Evolutionary conservation across 1,140 invertebrate genomes (phyloP), one percentile per base, ranked within the genome.

Genomic region (Trissolcus basalis): DNA sequence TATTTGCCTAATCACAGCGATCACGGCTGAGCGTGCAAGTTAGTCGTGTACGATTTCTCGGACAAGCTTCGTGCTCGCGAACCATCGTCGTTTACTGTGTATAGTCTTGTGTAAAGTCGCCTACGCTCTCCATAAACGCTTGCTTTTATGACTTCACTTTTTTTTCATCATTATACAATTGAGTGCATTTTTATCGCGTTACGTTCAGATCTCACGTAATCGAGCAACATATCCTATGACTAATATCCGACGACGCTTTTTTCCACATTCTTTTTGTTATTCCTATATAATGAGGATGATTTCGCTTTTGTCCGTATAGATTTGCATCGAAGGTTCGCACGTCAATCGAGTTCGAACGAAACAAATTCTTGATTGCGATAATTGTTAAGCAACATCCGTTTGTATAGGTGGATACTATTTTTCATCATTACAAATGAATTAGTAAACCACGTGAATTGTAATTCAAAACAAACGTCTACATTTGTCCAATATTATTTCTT

Each of bases 1-100:
- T 68, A 68, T 68, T 68, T 55, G 58, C 43, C 58, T 70, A 70
- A 70, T 70, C 56, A 61, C 44, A 61, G 68, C 45, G 49, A 61
- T 71, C 51, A 0, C 33, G 51, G 54, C 45, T 32, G 55, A 48
- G 41, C 58, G 33, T 61, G 35, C 51, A 70, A 61, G 59, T 70
- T 61, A 55, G 41, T 59, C 41, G 50, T 50, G 19, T 15, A 44
- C 54, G 50, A 68, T 58, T 59, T 59, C 36, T 51, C 15, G 41
- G 11, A 7, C 51, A 43, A 35, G 51, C 59, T 44, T 63, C 58
- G 58, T 71, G 68, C 7, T 51, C 50, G 33, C 60, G 53, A 71
- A 45, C 60, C 61, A 71, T 71, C 68, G 51, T 36, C 68, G 51
- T 54, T 71, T 49, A 63, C 56, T 49, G 43, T 53, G 51, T 71